A percentile compares a stretch with the other conserved stretches of the same genome.
Evolutionary conservation across 2,888 invertebrate genomes (phyloP).

Genomic region (Agapostemon virescens): DNA sequence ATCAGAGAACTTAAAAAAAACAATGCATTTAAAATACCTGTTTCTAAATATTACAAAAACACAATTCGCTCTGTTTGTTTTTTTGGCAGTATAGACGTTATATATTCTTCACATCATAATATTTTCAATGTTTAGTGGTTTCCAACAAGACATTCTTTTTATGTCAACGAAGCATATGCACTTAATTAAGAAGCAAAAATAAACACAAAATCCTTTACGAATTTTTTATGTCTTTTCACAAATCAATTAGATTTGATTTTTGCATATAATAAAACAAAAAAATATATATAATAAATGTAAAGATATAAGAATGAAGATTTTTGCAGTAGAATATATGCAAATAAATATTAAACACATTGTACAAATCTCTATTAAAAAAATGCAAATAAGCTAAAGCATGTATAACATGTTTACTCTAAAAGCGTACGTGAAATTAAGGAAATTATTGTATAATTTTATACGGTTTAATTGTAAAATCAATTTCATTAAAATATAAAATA

Average conservation of each 20-base stretch:
- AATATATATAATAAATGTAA: constrained; percentile 27
- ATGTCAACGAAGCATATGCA: constrained; percentile 20
- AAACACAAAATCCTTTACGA: constrained; percentile 25
- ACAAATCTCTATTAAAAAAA: constrained; percentile 33
- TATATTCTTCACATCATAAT: constrained; percentile 10
- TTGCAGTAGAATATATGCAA: constrained; percentile 13
- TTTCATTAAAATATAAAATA: constrained; percentile 20
- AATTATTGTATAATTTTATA: constrained; percentile 50
- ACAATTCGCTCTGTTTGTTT: neutral
- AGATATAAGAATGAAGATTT: constrained; percentile 13
- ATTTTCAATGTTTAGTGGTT: constrained; percentile 29
- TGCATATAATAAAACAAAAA: constrained; percentile 28
- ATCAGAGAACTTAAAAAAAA: constrained; percentile 5
- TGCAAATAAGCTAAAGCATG: constrained; percentile 42
- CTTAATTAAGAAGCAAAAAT: constrained; percentile 26
- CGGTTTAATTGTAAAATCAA: constrained; percentile 33
- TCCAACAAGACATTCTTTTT: constrained; percentile 40
- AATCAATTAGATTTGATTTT: constrained; percentile 20
- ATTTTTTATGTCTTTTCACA: constrained; percentile 37
- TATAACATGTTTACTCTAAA: constrained; percentile 50
- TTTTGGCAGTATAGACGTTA: constrained; percentile 47
- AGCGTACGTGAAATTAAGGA: constrained; percentile 30
- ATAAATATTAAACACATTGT: constrained; percentile 39
- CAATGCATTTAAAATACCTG: constrained; percentile 7
- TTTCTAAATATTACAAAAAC: constrained; percentile 16